These are phyloP conservation scores for Panulirus ornatus DNA, from an alignment of 1,140 invertebrate species.

Conservation along the genomic window DNA sequence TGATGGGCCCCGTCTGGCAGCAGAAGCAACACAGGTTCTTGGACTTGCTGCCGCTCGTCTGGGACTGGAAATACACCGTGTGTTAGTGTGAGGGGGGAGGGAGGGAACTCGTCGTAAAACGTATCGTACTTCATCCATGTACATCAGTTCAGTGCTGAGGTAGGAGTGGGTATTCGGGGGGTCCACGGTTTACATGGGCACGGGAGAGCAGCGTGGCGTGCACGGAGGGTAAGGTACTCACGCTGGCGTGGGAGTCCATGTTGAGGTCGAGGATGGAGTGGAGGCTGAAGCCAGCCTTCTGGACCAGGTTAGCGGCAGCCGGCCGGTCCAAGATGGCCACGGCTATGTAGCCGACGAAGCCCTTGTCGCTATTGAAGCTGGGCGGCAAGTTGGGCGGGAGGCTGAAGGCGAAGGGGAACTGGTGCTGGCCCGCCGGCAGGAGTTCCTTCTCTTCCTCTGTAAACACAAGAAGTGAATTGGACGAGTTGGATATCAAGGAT, in stretches of 20 bases:
- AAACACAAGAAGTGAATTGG: too few species aligned
- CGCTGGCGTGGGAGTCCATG: constrained; percentile 75
- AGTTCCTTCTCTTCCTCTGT: constrained; percentile 76
- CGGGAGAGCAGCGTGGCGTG: too few species aligned
- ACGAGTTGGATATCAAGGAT: too few species aligned
- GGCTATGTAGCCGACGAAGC: constrained; percentile 79
- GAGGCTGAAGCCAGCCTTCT: constrained; percentile 76
- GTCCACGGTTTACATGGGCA: too few species aligned
- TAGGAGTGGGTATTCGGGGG: background rate
- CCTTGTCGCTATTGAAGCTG: constrained; percentile 79
- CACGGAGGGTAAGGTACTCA: constrained; percentile 28
- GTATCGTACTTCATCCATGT: too few species aligned
- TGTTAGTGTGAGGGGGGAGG: background rate
- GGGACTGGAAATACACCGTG: too few species aligned
- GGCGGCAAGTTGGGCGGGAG: constrained; percentile 79
- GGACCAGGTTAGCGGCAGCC: constrained; percentile 75
- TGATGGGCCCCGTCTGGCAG: constrained; percentile 77
- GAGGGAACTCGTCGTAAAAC: background rate
- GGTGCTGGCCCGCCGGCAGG: constrained; percentile 78
- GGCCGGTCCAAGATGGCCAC: constrained; percentile 79
- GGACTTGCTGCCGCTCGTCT: constrained; percentile 75
- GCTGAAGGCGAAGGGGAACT: constrained; percentile 80
- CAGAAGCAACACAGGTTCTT: constrained; percentile 77
- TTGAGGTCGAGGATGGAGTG: constrained; percentile 76
- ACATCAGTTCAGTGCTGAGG: too few species aligned